Conservation (phyloP, 2,888 invertebrate genomes). For the Cotesia congregata region DNA sequence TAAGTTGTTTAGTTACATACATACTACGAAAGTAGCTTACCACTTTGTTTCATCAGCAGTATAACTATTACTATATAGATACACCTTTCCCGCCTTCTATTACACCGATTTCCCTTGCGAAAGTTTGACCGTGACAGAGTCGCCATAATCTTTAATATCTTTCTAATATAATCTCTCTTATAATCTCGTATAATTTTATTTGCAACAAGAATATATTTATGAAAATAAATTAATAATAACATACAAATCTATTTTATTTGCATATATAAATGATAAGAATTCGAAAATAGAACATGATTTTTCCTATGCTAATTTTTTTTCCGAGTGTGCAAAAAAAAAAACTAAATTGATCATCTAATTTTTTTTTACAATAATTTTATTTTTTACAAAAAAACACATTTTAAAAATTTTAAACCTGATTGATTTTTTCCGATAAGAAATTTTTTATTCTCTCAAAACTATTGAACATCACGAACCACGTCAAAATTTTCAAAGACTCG, state of each 20-base stretch:
- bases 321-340: no score
- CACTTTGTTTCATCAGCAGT: not conserved
- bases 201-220: not conserved
- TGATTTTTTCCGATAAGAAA: no score
- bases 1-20: not conserved
- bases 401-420: no score
- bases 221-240: not conserved
- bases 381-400: no score
- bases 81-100: conserved; percentile 28
- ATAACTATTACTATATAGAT: not conserved
- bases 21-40: not conserved
- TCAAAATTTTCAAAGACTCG: no score
- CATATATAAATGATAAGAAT: no score
- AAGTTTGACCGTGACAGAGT: conserved; percentile 55
- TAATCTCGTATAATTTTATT: not conserved
- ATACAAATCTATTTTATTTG: not conserved
- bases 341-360: no score
- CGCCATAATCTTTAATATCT: not conserved
- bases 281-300: no score
- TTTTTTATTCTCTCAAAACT: no score
- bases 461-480: no score
- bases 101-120: conserved; percentile 52
- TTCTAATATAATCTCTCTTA: conserved; percentile 1
- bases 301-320: no score
- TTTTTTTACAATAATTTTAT: no score